Conservation (phyloP, 2,113 vertebrate genomes). For the Oryzias woworae region DNA sequence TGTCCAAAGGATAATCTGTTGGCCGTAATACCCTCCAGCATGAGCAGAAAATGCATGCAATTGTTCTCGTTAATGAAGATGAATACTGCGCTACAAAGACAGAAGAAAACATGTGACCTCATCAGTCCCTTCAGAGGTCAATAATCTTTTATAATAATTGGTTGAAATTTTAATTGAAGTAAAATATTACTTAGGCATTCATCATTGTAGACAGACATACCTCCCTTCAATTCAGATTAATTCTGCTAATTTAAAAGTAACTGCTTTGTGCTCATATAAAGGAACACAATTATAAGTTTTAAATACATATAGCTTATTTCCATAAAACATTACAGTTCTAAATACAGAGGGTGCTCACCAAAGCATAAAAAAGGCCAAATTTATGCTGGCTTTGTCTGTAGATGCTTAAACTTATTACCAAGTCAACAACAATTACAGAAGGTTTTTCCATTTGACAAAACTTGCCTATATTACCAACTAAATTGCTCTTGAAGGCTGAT, state of each 20-base stretch:
- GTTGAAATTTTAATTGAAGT: conserved; percentile 85
- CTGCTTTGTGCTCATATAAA: conserved; percentile 79
- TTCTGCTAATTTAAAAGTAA: conserved; percentile 82
- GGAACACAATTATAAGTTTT: conserved; percentile 84
- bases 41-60: conserved; percentile 77
- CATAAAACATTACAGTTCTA: conserved; percentile 80
- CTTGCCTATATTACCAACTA: conserved; percentile 36
- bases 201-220: conserved; percentile 72
- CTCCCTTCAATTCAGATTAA: conserved; percentile 79
- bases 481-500: conserved; percentile 45
- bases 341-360: conserved; percentile 78
- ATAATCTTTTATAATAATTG: conserved; percentile 86
- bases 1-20: conserved; percentile 76
- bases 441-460: conserved; percentile 52
- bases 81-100: conserved; percentile 84
- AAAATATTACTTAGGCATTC: conserved; percentile 79
- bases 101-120: conserved; percentile 82
- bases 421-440: conserved; percentile 64
- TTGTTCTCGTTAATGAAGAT: conserved; percentile 90
- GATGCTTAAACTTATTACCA: conserved; percentile 64
- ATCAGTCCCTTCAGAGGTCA: conserved; percentile 84
- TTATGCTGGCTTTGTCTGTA: conserved; percentile 53
- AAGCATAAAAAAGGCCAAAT: conserved; percentile 72
- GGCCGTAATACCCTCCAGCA: conserved; percentile 76
- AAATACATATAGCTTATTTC: conserved; percentile 84